phyloP scores from a whole-genome alignment of 2,113 vertebrate species.

The Neolamprologus toae region DNA sequence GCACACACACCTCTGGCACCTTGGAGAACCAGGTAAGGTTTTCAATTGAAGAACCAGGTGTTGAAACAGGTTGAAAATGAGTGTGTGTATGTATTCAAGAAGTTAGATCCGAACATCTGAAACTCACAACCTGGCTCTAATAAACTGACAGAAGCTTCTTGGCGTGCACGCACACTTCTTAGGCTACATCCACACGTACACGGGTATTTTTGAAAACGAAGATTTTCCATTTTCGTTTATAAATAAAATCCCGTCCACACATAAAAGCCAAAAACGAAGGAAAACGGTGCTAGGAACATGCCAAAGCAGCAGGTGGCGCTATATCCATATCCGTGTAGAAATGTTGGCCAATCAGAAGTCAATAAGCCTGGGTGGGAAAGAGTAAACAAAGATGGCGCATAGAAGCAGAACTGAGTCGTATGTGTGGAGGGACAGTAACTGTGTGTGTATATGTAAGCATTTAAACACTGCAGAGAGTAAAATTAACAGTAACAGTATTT shows the following conservation, averaged over 20 bases:
- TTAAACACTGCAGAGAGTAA: accelerated
- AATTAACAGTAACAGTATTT: neutral
- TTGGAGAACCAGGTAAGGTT: neutral
- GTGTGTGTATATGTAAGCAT: neutral
- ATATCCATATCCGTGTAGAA: accelerated
- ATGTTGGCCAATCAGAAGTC: neutral
- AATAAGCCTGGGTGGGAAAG: neutral
- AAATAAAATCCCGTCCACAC: neutral
- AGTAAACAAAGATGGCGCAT: neutral
- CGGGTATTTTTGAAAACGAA: accelerated
- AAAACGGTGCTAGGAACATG: neutral
- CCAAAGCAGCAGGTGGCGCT: neutral
- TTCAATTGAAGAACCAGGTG: slow-evolving; percentile 28
- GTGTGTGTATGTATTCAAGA: neutral
- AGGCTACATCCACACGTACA: neutral
- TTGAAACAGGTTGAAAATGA: neutral
- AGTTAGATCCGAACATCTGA: neutral
- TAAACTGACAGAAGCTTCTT: neutral
- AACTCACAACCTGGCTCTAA: neutral
- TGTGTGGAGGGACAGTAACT: neutral
- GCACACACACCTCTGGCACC: neutral
- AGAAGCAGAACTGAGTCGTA: neutral
- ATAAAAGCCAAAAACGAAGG: neutral
- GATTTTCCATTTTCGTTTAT: accelerated
- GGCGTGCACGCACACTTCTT: neutral